phyloP scores from a whole-genome alignment of 1,140 invertebrate genomes.

The Drosophila punjabiensis region DNA sequence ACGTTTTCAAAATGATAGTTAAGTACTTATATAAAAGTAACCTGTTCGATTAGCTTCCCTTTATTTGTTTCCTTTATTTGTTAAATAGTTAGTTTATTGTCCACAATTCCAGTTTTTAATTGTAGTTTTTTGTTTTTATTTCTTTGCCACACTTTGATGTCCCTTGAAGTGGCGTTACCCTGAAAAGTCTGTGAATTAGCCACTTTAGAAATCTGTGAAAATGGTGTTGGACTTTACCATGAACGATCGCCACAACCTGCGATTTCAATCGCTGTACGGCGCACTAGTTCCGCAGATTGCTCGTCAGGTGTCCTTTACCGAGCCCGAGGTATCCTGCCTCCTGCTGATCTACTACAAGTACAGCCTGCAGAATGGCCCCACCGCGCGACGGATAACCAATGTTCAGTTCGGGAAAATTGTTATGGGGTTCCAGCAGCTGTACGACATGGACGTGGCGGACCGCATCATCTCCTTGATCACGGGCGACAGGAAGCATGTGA shows the following conservation, averaged over 20 bases:
- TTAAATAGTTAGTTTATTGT: no score
- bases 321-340: constrained; percentile 29
- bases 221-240: constrained; percentile 28
- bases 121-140: background rate
- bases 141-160: background rate
- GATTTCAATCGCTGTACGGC: constrained; percentile 14
- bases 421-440: constrained; percentile 27
- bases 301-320: constrained; percentile 19
- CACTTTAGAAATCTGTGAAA: background rate
- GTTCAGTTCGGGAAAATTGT: constrained; percentile 21
- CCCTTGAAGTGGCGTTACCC: background rate
- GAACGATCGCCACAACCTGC: constrained; percentile 26
- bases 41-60: background rate
- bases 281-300: constrained; percentile 14
- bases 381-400: constrained; percentile 15
- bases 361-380: constrained; percentile 24
- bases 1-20: background rate
- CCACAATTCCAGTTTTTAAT: background rate
- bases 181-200: background rate
- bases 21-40: background rate
- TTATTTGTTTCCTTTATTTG: background rate
- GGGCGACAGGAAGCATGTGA: constrained; percentile 13
- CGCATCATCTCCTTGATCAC: constrained; percentile 23
- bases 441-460: constrained; percentile 36
- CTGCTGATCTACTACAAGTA: constrained; percentile 36